Evolutionary conservation across 1,140 invertebrate genomes (phyloP).

Genomic region (Panulirus ornatus): DNA sequence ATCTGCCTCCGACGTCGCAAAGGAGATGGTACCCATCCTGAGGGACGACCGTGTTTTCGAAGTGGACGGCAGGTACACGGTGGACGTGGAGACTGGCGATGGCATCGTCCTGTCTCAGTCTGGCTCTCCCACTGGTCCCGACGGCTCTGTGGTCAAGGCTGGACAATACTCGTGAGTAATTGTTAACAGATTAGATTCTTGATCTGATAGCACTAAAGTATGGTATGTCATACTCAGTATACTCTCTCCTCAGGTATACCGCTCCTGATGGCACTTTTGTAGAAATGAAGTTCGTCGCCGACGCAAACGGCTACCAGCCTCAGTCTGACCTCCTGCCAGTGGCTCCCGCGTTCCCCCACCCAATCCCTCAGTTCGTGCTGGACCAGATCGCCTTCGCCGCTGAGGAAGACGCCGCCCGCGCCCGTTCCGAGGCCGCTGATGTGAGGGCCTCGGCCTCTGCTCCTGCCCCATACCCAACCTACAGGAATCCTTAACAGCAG

Average conservation of each 20-base stretch:
- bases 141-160: constrained; percentile 39
- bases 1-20: no score
- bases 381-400: constrained; percentile 57
- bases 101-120: constrained; percentile 56
- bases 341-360: constrained; percentile 53
- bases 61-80: constrained; percentile 62
- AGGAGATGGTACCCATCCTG: constrained; percentile 34
- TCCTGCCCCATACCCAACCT: background rate
- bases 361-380: constrained; percentile 46
- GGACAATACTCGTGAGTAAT: constrained; percentile 57
- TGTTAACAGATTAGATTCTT: no score
- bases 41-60: constrained; percentile 50
- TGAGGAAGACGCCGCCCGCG: constrained; percentile 37
- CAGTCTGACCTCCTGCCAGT: constrained; percentile 39
- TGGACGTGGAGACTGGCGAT: constrained; percentile 58
- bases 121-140: constrained; percentile 31
- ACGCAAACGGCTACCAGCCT: constrained; percentile 49
- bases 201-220: no score
- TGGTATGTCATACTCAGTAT: no score
- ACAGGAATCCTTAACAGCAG: no score
- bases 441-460: background rate
- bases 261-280: constrained; percentile 34
- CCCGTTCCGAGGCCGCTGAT: constrained; percentile 9
- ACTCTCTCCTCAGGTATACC: constrained; percentile 23
- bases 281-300: constrained; percentile 42